Percentiles rank a stretch among this genome's conserved stretches.
Conservation (phyloP, 2,888 invertebrate species). For the Galeruca laticollis region DNA sequence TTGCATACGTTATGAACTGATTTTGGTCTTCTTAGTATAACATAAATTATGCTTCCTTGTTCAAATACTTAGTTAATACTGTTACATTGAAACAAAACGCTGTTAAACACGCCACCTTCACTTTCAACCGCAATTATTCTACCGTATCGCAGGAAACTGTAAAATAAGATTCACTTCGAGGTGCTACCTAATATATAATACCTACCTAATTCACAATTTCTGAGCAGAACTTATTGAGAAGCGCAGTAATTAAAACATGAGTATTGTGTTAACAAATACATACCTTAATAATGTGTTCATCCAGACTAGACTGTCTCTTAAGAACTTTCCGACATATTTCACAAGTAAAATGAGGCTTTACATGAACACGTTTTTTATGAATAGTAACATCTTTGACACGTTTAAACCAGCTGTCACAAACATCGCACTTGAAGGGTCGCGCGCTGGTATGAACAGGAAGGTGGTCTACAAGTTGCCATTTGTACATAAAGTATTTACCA, state of each 20-base stretch:
- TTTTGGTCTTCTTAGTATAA: too few species aligned
- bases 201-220: too few species aligned
- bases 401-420: conserved; percentile 40
- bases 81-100: too few species aligned
- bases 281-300: conserved; percentile 5
- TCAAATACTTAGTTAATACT: too few species aligned
- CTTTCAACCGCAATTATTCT: too few species aligned
- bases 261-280: not conserved
- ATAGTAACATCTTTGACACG: conserved; percentile 6
- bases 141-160: too few species aligned
- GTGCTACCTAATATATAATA: too few species aligned
- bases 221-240: too few species aligned
- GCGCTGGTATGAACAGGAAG: conserved; percentile 52
- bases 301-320: not conserved
- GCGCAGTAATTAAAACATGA: not conserved
- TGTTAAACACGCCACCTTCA: too few species aligned
- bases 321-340: not conserved
- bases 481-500: conserved; percentile 68
- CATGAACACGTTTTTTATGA: conserved; percentile 9
- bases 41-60: too few species aligned
- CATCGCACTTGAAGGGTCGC: conserved; percentile 47
- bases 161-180: too few species aligned
- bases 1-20: too few species aligned
- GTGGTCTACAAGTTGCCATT: conserved; percentile 67
- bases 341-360: not conserved